Evolutionary conservation across 2,113 vertebrate genomes (phyloP).

Genomic region (Eira barbara): DNA sequence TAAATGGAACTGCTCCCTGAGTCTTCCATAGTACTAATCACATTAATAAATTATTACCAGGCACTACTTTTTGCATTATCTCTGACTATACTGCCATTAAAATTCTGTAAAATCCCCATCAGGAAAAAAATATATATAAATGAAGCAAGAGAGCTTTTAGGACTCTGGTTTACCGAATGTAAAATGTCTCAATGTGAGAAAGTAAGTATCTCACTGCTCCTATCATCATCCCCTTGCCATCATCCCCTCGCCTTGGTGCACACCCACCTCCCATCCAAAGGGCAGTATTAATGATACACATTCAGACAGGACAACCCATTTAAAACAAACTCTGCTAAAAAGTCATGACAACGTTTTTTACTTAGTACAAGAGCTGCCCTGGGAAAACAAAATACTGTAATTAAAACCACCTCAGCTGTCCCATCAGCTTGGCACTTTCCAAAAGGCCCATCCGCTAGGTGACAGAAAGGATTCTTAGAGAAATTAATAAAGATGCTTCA

Average conservation of each 20-base stretch:
- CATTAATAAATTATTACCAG: constrained; percentile 58
- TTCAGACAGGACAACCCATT: not conserved
- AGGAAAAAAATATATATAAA: constrained; percentile 12
- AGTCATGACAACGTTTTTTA: not conserved
- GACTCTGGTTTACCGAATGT: not conserved
- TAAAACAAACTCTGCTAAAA: not conserved
- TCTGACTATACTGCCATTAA: constrained; percentile 46
- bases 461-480: not conserved
- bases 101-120: constrained; percentile 53
- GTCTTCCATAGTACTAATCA: constrained; percentile 20
- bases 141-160: constrained; percentile 31
- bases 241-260: not conserved
- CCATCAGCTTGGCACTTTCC: not conserved
- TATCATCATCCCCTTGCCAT: not conserved
- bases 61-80: constrained; percentile 54
- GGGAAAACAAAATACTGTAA: not conserved
- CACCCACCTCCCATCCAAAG: not conserved
- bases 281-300: not conserved
- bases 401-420: not conserved
- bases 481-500: constrained; percentile 42
- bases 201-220: not conserved
- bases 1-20: constrained; percentile 24
- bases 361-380: not conserved
- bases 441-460: not conserved
- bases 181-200: not conserved